Evolutionary conservation across 2,113 vertebrate genomes (phyloP).

Genomic region (Lophura nycthemera): DNA sequence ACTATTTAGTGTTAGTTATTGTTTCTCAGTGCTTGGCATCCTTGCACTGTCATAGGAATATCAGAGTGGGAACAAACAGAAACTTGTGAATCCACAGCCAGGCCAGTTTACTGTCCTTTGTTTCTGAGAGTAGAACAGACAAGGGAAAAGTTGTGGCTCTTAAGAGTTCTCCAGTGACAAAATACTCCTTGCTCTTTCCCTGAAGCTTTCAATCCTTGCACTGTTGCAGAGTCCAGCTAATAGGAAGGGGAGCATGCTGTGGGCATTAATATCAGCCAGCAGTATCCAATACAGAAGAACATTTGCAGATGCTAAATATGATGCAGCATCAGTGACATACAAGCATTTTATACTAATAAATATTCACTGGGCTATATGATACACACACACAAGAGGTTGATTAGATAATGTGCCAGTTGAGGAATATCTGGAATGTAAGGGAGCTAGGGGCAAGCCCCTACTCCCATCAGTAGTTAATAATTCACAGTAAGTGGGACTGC

Average conservation of each 20-base stretch:
- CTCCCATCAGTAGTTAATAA: neutral
- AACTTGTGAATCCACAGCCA: accelerated
- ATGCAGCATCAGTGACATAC: neutral
- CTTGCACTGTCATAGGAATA: neutral
- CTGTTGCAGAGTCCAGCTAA: neutral
- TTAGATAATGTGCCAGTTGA: neutral
- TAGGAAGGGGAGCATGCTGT: neutral
- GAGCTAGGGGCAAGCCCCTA: neutral
- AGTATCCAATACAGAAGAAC: neutral
- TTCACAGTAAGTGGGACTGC: neutral
- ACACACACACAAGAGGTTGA: neutral
- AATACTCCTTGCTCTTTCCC: neutral
- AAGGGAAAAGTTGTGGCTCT: accelerated
- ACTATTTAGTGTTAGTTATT: neutral
- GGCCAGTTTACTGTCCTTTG: neutral
- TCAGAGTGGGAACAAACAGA: neutral
- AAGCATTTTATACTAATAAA: neutral
- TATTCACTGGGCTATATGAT: neutral
- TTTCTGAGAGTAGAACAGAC: neutral
- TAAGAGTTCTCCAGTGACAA: neutral
- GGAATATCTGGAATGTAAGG: neutral
- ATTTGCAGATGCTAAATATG: neutral
- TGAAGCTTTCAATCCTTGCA: accelerated
- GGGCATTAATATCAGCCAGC: too few species aligned
- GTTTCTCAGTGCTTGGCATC: neutral